phyloP scores from a whole-genome alignment of 2,888 invertebrate species.

The Latheticus oryzae region DNA sequence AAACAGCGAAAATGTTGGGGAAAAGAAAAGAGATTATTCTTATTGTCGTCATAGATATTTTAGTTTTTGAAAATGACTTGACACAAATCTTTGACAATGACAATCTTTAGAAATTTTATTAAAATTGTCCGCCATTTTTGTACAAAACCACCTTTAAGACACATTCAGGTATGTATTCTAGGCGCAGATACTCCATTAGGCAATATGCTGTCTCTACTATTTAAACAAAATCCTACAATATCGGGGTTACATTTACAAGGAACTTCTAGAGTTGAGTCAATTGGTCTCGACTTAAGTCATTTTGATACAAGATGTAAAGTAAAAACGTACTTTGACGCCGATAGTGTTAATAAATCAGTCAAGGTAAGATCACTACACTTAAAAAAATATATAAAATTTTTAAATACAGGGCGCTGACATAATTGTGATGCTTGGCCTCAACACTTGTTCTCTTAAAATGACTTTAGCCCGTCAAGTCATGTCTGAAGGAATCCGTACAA shows the following conservation, averaged over 20 bases:
- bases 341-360: slow-evolving; percentile 54
- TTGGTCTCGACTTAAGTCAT: slow-evolving; percentile 57
- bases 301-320: slow-evolving; percentile 60
- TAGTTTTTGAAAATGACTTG: no score
- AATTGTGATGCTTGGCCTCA: slow-evolving; percentile 55
- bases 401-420: slow-evolving; percentile 60
- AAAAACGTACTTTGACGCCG: slow-evolving; percentile 47
- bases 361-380: slow-evolving; percentile 54
- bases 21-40: no score
- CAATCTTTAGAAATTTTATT: slow-evolving; percentile 3
- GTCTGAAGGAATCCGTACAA: slow-evolving; percentile 56
- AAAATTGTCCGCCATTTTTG: slow-evolving; percentile 26
- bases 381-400: slow-evolving; percentile 6
- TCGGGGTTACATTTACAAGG: slow-evolving; percentile 59
- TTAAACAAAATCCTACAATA: slow-evolving; percentile 69
- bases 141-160: slow-evolving; percentile 1
- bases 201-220: slow-evolving; percentile 66
- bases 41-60: no score
- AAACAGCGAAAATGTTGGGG: no score
- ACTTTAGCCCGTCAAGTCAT: slow-evolving; percentile 53
- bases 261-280: slow-evolving; percentile 50
- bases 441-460: slow-evolving; percentile 41
- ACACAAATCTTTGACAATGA: slow-evolving; percentile 29
- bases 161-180: slow-evolving; percentile 62
- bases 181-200: slow-evolving; percentile 69